Percentiles rank a stretch among this genome's conserved stretches.
Conservation (phyloP, 53 echinoderm and acorn worm genomes). For the Echinometra lucunter region DNA sequence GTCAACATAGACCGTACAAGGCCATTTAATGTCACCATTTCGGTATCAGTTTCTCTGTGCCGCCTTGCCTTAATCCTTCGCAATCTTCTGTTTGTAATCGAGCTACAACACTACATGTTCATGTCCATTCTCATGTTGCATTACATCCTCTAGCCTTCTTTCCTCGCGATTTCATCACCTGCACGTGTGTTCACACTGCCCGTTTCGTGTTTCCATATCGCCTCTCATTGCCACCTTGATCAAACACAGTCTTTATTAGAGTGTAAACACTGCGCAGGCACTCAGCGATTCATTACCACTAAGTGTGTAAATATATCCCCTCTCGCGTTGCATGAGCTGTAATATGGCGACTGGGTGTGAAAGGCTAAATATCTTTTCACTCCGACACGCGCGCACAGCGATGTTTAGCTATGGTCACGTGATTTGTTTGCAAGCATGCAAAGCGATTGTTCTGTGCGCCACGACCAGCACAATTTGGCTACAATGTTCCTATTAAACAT, state of each 20-base stretch:
- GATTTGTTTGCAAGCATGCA: background rate
- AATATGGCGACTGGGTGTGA: conserved; percentile 8
- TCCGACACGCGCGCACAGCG: background rate
- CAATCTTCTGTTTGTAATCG: background rate
- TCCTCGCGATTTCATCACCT: conserved; percentile 41
- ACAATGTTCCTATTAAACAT: background rate
- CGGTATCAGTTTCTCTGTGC: background rate
- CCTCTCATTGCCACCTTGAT: conserved; percentile 30
- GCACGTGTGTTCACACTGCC: conserved; percentile 21
- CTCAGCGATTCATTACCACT: conserved; percentile 39
- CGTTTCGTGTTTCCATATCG: conserved; percentile 43
- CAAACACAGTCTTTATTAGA: conserved; percentile 32
- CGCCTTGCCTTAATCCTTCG: background rate
- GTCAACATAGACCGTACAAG: background rate
- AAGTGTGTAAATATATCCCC: conserved; percentile 31
- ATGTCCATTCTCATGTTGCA: background rate
- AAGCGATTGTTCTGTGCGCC: background rate
- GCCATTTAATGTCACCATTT: background rate
- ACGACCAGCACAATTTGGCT: background rate
- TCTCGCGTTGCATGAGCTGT: background rate
- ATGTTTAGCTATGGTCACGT: background rate
- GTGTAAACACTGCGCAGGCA: conserved; percentile 19
- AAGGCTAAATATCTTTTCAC: background rate
- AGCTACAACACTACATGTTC: conserved; percentile 8
- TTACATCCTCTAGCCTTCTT: background rate